Percentiles rank a stretch among this genome's conserved stretches.
Evolutionary conservation across 2,113 vertebrate genomes (phyloP).

Genomic region (Eupsittula cactorum): DNA sequence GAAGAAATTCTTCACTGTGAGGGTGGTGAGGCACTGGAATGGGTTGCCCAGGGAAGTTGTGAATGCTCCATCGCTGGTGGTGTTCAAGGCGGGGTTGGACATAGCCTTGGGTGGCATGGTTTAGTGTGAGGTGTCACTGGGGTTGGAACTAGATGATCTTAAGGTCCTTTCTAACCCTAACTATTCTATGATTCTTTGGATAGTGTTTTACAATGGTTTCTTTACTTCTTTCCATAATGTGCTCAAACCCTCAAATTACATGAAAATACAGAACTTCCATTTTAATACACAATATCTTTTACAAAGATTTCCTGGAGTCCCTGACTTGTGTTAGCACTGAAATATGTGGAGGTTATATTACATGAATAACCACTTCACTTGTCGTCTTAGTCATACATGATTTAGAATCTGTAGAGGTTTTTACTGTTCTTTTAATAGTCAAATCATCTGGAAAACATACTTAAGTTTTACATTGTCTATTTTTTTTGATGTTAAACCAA

Average conservation of each 20-base stretch:
- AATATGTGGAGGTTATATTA: background rate
- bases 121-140: no score
- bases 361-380: background rate
- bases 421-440: background rate
- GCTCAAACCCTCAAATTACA: background rate
- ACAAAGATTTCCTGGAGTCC: background rate
- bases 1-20: no score
- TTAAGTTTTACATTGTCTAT: background rate
- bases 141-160: no score
- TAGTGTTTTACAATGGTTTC: background rate
- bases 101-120: no score
- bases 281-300: background rate
- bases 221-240: background rate
- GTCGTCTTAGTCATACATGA: background rate
- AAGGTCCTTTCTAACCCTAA: no score
- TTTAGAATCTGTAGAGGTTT: background rate
- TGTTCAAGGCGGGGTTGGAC: no score
- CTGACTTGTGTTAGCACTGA: background rate
- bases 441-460: background rate
- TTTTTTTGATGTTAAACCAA: slow-evolving; percentile 7
- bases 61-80: no score
- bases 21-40: no score
- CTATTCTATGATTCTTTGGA: no score
- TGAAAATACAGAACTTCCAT: background rate
- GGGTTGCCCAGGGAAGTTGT: no score